Evolutionary conservation across 2,797 vertebrate genomes (phyloP), one percentile per base, ranked within the genome.

Genomic region (Capromys pilorides): DNA sequence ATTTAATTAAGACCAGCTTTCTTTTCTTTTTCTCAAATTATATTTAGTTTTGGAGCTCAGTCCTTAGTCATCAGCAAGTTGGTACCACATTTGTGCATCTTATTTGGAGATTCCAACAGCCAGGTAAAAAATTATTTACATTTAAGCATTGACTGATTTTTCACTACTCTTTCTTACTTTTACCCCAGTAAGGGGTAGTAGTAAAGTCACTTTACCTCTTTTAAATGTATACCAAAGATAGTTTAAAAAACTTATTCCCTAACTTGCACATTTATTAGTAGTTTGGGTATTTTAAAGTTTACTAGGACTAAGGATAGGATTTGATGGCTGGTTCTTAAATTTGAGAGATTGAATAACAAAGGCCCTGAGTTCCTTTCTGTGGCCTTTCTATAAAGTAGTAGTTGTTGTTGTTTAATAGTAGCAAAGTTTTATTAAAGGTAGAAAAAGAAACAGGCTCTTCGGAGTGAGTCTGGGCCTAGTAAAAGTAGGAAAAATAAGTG

Each of bases 81-180:
- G 96, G 99, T 99, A 93, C 99, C 99, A 77, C 98, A 99, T 97
- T 98, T 99, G 93, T 99, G 99, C 96, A 33, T 98, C 96, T 98
- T 99, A 9, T 98, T 99, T 94, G 99, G 99, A 98, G 99, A 99
- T 98, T 99, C 99, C 39, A 99, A 99, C 96, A 99, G 99, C 96
- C 99, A 99, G 99, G 99, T 99, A 98, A 98, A 86, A 71, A 88
- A 90, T 95, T 28, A n/a, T 85, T 97, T 96, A 77, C 0, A 12
- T 94, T 95, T 64, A 94, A 82, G 22, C 33, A 39, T 39, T 91
- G 64, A 69, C 8, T 84, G 62, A 57, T 45, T 59, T 28, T 59
- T 71, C 41, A n/a, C 14, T 57, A 13, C 3, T 1, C 5, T 57
- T 78, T 93, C 19, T 85, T 80, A 4, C 24, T 92, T 41, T 88